These are phyloP conservation scores for Tethya wilhelma DNA, from an alignment of 37 sponge, comb jelly and placozoan species.

Conservation along the genomic window DNA sequence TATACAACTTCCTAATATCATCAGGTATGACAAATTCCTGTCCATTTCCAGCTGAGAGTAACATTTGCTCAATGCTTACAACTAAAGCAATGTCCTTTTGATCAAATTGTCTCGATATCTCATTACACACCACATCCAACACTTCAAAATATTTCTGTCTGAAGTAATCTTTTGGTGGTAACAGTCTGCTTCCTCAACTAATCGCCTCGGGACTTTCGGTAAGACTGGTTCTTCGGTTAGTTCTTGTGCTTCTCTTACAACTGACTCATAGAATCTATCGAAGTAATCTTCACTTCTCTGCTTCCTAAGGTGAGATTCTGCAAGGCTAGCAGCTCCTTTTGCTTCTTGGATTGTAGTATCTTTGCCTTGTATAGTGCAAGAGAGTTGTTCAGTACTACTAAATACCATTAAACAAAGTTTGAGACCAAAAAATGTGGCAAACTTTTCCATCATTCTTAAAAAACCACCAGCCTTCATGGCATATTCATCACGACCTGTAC, in stretches of 20 bases:
- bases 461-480: conserved; percentile 37
- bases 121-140: conserved; percentile 15
- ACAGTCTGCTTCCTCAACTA: neutral
- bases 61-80: neutral
- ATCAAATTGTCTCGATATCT: conserved; percentile 44
- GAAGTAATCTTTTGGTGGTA: neutral
- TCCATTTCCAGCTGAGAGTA: neutral
- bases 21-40: neutral
- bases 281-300: conserved; percentile 37
- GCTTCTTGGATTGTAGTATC: conserved; percentile 53
- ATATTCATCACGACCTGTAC: conserved; percentile 27
- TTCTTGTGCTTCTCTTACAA: conserved; percentile 4
- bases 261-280: conserved; percentile 15
- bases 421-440: conserved; percentile 71
- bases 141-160: conserved; percentile 23
- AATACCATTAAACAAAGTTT: conserved; percentile 64
- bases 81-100: conserved; percentile 5
- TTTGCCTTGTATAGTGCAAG: conserved; percentile 45
- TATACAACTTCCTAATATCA: neutral
- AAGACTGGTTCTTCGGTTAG: conserved; percentile 32
- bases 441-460: conserved; percentile 42
- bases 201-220: conserved; percentile 15
- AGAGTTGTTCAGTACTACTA: conserved; percentile 56
- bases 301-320: conserved; percentile 20
- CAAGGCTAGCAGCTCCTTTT: conserved; percentile 19